Conservation (phyloP, 2,113 vertebrate species). For the Salvelinus alpinus region DNA sequence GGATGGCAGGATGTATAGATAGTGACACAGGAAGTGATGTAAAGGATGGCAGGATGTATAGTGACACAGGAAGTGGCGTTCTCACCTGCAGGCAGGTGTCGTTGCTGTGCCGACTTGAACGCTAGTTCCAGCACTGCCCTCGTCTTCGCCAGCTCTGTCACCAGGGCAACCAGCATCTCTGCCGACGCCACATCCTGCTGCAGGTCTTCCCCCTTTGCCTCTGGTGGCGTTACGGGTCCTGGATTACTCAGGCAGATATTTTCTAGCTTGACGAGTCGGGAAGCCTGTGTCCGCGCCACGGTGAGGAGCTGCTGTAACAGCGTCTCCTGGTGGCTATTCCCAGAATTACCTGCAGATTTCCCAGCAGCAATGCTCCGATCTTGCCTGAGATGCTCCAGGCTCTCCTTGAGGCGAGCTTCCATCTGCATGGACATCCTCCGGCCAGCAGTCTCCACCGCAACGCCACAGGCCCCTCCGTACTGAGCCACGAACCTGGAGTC, state of each 20-base stretch:
- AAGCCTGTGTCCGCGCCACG: slow-evolving; percentile 63
- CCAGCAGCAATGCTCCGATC: slow-evolving; percentile 46
- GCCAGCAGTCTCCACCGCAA: slow-evolving; percentile 54
- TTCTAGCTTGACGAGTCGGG: slow-evolving; percentile 76
- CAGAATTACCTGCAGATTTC: slow-evolving; percentile 41
- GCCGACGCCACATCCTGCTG: slow-evolving; percentile 43
- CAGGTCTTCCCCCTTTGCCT: slow-evolving; percentile 41
- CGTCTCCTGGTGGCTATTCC: slow-evolving; percentile 46
- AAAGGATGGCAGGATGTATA: background rate
- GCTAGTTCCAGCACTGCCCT: slow-evolving; percentile 66
- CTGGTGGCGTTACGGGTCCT: background rate
- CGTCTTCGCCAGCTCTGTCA: slow-evolving; percentile 69
- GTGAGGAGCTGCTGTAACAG: slow-evolving; percentile 74
- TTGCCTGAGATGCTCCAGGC: slow-evolving; percentile 40
- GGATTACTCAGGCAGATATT: slow-evolving; percentile 49
- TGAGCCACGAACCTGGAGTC: slow-evolving; percentile 61
- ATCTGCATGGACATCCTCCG: slow-evolving; percentile 60
- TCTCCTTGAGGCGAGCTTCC: slow-evolving; percentile 65
- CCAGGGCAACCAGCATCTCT: slow-evolving; percentile 42
- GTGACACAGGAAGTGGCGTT: background rate
- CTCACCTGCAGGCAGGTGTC: slow-evolving; percentile 85
- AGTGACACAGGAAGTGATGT: too few species aligned
- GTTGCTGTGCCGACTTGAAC: slow-evolving; percentile 60
- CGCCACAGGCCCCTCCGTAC: slow-evolving; percentile 63
- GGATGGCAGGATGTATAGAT: too few species aligned